Conservation (phyloP, 2,888 invertebrate species). For the Hipparchia semele region DNA sequence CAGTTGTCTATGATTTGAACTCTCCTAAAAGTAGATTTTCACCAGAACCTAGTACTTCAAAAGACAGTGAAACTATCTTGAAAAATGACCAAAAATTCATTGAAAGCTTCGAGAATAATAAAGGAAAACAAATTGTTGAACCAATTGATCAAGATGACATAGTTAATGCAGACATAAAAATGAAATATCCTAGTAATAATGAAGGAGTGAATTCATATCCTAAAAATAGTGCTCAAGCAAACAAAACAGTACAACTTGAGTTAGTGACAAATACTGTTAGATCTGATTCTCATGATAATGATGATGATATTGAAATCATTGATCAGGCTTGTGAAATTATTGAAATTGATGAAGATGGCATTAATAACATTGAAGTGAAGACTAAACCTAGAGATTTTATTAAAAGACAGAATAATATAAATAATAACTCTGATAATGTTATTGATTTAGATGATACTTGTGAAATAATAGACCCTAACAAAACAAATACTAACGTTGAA, state of each 20-base stretch:
- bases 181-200: not conserved
- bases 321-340: constrained; percentile 6
- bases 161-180: not conserved
- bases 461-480: not conserved
- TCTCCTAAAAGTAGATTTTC: constrained; percentile 45
- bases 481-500: not conserved
- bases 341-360: not conserved
- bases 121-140: not conserved
- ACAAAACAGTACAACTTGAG: not conserved
- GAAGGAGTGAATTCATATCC: not conserved
- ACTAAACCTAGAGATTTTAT: not conserved
- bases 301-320: not conserved
- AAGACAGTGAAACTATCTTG: constrained; percentile 49
- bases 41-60: constrained; percentile 61
- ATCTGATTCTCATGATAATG: too few relatives aligned
- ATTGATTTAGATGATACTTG: not conserved
- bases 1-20: constrained; percentile 43
- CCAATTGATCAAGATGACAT: not conserved
- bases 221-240: not conserved
- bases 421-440: not conserved
- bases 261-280: not conserved
- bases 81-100: constrained; percentile 56
- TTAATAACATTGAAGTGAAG: not conserved
- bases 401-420: constrained; percentile 3
- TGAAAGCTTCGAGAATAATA: constrained; percentile 42